A percentile compares a stretch with the other conserved stretches of the same genome.
Evolutionary conservation across 2,888 invertebrate genomes (phyloP).

Genomic region (Brachyptera putata): DNA sequence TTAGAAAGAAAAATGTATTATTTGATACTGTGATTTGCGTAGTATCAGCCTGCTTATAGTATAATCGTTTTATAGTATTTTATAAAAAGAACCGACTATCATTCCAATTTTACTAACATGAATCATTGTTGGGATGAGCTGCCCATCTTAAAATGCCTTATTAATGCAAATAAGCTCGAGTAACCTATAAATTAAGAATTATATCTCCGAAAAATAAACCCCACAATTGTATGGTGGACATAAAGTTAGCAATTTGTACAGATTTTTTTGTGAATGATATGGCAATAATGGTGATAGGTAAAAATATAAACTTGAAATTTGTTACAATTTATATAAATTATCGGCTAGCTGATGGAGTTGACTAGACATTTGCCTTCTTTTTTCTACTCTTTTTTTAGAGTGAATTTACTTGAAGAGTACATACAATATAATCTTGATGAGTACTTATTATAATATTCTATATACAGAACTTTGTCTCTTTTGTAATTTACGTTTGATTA

Average conservation of each 20-base stretch:
- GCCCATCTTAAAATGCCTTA: conserved; percentile 6
- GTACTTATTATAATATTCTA: conserved; percentile 6
- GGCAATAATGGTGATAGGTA: conserved; percentile 27
- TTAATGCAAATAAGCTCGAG: neutral
- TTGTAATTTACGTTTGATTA: neutral
- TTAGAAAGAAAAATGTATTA: neutral
- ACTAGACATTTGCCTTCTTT: neutral
- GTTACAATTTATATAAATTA: neutral
- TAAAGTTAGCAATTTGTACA: conserved; percentile 29
- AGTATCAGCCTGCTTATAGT: neutral
- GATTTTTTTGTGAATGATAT: conserved; percentile 20
- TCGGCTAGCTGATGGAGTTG: neutral
- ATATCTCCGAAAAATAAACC: neutral
- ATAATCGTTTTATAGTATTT: neutral
- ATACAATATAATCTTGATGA: neutral
- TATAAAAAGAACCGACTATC: conserved; percentile 20
- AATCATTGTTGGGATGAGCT: neutral
- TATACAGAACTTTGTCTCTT: too few relatives aligned
- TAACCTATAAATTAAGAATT: neutral
- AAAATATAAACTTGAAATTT: conserved; percentile 1
- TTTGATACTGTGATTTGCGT: neutral
- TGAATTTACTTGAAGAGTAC: neutral
- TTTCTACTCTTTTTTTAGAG: conserved; percentile 1
- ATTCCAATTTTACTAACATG: conserved; percentile 25
- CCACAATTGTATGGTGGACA: neutral